Base-by-base conservation (phyloP, 2,888 invertebrate species). In the Lasioglossum lativentre region DNA sequence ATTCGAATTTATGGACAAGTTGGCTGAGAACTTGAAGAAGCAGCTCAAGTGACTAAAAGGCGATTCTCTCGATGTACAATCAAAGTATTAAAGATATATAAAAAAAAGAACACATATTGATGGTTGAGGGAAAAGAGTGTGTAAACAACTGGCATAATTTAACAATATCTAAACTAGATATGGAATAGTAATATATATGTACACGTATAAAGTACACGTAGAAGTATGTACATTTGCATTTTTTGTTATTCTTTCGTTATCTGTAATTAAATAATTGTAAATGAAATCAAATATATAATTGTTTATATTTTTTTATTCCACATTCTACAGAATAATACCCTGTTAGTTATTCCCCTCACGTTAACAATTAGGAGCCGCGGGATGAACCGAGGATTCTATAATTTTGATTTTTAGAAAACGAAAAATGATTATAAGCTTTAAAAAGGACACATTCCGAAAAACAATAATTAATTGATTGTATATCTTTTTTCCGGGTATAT, bases 1-100 rank as follows among this genome's bases (percentile, higher is more conserved):
- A 0, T 99, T 99, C 95, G 99, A 98, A 93, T 99, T 99, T 95
- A 97, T 99, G 96, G 97, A 99, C 94, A 99, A 99, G 94, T 95
- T 99, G 88, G 99, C 98, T 52, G 98, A 98, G 89, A 99, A 99
- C 95, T 96, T 99, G 90, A 96, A 96, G 88, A 96, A 96, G 10
- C 66, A 85, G n/a, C n/a, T 91, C 3, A 73, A 81, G 0, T 90
- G 91, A 90, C 90, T 86, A 6, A 6, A 0, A 4, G 16, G 27
- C 1, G 1, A 68, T 70, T 23, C n/a, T 42, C 3, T 34, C 1
- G 34, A 45, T 38, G 14, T 80, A 38, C 59, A 38, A 63, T 82
- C 90, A 27, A 89, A 90, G 70, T 89, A 90, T 89, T 89, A 82
- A 75, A 30, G 23, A 74, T 45, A 71, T 12, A 52, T 19, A 27